Evolutionary conservation across 2,888 invertebrate species (phyloP), one percentile per base, ranked within the genome.

Genomic region (Trissolcus brochymenae): DNA sequence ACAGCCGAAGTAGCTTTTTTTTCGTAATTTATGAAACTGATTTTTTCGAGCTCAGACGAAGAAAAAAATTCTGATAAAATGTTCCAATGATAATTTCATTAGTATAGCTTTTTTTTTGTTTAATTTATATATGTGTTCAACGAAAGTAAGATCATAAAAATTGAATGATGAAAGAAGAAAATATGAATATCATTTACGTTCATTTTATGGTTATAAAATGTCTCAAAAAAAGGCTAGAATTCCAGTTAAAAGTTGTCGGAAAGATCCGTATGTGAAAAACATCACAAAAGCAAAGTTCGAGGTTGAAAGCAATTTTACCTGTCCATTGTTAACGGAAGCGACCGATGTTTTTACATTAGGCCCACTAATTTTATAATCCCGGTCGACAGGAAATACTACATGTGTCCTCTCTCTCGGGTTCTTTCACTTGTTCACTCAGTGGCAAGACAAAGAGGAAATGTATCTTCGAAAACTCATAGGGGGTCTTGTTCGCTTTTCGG

Each of bases 341-440:
- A 57, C 49, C 83, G 81, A 83, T 82, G 82, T 81, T 82, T 84
- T 79, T 82, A 83, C 82, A 85, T 86, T 84, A 81, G 83, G 76
- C 68, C 68, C 78, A 79, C 84, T 84, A 84, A 84, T 85, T 84
- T 87, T 84, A 84, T 86, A 86, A 87, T 87, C 86, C 83, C 66
- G 76, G 73, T 75, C 76, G 68, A 66, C 74, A 76, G 81, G 76
- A 81, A 80, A 70, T 79, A 65, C 74, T 75, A 71, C 79, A 77
- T 78, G 78, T 65, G 72, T 59, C 72, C 61, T 55, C 56, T 46
- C 62, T 51, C 17, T 11, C 41, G 51, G 25, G 16, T 25, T 43
- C 25, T 25, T 35, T 49, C 25, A 17, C 29, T 62, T 35, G 55
- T 54, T 53, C 19, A 9, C 43, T 51, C 68, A 70, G 56, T 53